These are phyloP conservation scores for Rhabdophis nuchalis DNA, from an alignment of 2,797 vertebrate genomes.

Conservation along the genomic window DNA sequence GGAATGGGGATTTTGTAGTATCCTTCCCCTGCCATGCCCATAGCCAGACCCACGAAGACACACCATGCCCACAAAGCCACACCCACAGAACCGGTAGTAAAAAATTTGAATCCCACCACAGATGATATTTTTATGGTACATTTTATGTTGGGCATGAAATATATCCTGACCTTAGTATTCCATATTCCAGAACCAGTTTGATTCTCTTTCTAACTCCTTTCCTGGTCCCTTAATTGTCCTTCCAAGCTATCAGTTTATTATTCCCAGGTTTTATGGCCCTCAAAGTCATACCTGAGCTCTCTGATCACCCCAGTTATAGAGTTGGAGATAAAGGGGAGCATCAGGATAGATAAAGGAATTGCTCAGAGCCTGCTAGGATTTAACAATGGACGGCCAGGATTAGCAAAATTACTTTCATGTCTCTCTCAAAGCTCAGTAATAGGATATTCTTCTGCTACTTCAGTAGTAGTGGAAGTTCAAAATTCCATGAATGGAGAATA, in stretches of 20 bases:
- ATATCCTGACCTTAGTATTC: background rate
- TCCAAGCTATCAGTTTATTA: background rate
- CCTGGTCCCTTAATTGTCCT: background rate
- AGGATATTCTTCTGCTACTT: background rate
- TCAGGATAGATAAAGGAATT: background rate
- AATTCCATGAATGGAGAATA: background rate
- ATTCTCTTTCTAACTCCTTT: background rate
- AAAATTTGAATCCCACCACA: background rate
- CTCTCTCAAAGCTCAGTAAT: background rate
- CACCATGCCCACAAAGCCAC: no score
- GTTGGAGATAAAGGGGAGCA: background rate
- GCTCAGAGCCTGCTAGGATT: background rate
- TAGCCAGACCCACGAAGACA: no score
- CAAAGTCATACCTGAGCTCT: no score
- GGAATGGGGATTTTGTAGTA: no score
- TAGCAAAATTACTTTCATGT: background rate
- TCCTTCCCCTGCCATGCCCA: no score
- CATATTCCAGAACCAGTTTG: background rate
- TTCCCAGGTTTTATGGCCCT: background rate
- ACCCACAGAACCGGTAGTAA: no score
- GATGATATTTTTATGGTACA: background rate
- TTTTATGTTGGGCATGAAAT: background rate
- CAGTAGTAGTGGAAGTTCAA: background rate
- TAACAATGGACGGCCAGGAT: background rate
- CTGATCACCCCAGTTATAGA: background rate